phyloP scores from a whole-genome alignment of 2,113 vertebrate genomes.

The Chaenocephalus aceratus region DNA sequence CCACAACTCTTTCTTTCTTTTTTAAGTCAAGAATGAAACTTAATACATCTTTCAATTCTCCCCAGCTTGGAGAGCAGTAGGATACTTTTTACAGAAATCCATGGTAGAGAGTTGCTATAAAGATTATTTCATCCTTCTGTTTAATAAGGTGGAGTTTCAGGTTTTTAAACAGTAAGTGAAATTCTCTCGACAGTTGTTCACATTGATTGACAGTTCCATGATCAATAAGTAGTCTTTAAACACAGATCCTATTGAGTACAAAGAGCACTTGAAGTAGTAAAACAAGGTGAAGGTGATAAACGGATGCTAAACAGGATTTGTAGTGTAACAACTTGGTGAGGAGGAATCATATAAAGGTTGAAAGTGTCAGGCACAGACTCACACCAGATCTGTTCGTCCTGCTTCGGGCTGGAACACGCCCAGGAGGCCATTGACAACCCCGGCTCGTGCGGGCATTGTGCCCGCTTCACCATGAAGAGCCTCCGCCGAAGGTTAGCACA shows the following conservation, averaged over 20 bases:
- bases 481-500: no score
- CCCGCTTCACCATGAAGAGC: no score
- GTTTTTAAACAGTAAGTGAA: background rate
- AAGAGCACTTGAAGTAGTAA: constrained; percentile 16
- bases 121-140: constrained; percentile 35
- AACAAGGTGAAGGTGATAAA: background rate
- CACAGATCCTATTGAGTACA: constrained; percentile 16
- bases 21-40: constrained; percentile 6
- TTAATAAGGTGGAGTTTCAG: constrained; percentile 26
- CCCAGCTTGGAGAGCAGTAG: background rate
- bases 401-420: no score
- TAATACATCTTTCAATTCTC: background rate
- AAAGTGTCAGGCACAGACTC: no score
- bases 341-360: background rate
- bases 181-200: constrained; percentile 40
- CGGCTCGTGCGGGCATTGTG: no score
- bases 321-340: background rate
- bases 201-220: constrained; percentile 49
- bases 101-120: background rate
- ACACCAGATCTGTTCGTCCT: no score
- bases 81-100: constrained; percentile 11
- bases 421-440: no score
- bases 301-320: background rate
- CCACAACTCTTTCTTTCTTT: background rate
- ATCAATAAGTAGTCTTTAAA: constrained; percentile 46